Evolutionary conservation across 2,888 invertebrate genomes (phyloP).

Genomic region (Carabus problematicus): DNA sequence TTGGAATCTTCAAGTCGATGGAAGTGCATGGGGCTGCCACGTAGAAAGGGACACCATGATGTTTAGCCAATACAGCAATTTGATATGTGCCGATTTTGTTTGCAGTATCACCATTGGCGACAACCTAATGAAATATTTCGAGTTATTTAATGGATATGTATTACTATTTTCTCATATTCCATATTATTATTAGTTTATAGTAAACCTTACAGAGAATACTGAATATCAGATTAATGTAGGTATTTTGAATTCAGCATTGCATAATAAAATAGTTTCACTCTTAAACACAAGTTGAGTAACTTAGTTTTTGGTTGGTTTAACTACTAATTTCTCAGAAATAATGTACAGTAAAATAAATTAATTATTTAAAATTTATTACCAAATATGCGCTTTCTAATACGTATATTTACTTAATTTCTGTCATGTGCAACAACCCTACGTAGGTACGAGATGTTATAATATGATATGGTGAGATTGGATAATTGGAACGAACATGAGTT

Average conservation of each 20-base stretch:
- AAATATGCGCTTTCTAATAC: background rate
- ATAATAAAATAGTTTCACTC: too few species aligned
- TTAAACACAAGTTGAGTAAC: too few species aligned
- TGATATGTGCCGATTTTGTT: conserved; percentile 99
- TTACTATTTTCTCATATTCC: too few species aligned
- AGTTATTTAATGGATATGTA: too few species aligned
- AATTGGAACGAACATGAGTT: too few species aligned
- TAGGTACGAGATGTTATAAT: too few species aligned
- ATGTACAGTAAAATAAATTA: background rate
- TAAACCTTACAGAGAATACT: background rate
- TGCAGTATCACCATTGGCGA: conserved; percentile 96
- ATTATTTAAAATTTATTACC: conserved; percentile 5
- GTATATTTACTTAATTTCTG: too few species aligned
- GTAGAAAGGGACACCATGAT: conserved; percentile 93
- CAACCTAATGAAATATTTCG: conserved; percentile 65
- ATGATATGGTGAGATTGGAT: too few species aligned
- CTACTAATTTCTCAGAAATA: background rate
- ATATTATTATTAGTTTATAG: background rate
- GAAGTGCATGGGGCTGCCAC: conserved; percentile 94
- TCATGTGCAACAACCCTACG: too few species aligned
- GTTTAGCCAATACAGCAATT: conserved; percentile 89
- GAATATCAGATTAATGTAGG: too few species aligned
- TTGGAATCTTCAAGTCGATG: conserved; percentile 78
- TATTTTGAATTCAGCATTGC: too few species aligned
- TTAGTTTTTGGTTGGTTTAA: background rate